Base-by-base conservation (phyloP, 2,797 vertebrate genomes). In the Hippoglossus hippoglossus region DNA sequence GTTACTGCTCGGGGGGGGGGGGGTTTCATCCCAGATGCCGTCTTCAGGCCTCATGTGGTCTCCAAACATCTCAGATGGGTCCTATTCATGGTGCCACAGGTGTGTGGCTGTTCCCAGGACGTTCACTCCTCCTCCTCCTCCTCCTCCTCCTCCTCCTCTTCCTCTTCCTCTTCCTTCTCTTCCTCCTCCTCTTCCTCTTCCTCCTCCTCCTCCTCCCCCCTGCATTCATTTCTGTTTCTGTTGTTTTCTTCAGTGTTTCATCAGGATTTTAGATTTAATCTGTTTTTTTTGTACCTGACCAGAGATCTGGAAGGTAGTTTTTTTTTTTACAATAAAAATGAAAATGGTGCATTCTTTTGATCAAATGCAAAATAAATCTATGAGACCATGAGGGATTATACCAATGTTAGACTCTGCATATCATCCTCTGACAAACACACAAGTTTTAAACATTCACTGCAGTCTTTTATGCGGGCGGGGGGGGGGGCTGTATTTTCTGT, bases 81-180 rank as follows among this genome's bases (percentile, higher is more conserved):
- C 68, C 52, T 88, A 57, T 86, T 81, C 87, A 85, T 88, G 85
- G 89, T 93, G 95, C 93, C 90, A 91, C 91, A 92, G 93, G 93
- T 96, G 94, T 96, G 92, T 91, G 68, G 1, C 41, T 28, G 24
- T 58, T 56, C 73, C 56, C 25, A 9, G 64, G 41, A 67, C 21
- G 72, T 46, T 69, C 46, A 44, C n/a, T 15, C 21, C 73, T 61
- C 80, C 50, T 4, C 63, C 59, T 36, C 41, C 63, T 56, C 53
- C 10, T 25, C 12, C 21, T 21, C 21, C 22, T 22, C 22, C 22
- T 22, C 22, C 22, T 22, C 22, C 73, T 61, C 80, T 50, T 4
- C 63, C 59, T 36, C 41, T 63, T 56, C 53, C 10, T 25, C 12
- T 10, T 21, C 21, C 22, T 22, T 22, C 22, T 22, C 22, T 22